Percentiles rank a stretch among this genome's conserved stretches.
Conservation (phyloP, 2,888 invertebrate genomes). For the Caenorhabditis zanzibari region DNA sequence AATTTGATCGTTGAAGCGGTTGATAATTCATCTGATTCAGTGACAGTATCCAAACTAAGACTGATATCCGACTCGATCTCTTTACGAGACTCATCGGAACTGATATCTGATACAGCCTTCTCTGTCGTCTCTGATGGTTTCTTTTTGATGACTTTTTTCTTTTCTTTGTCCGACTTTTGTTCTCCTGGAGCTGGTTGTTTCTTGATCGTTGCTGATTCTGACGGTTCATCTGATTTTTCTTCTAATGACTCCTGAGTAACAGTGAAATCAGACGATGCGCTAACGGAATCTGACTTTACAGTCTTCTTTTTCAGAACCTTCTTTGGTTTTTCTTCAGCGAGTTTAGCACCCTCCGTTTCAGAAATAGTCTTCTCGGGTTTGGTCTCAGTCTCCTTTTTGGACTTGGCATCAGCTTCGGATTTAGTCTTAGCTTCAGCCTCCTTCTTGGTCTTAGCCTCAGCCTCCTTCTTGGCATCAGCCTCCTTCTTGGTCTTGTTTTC, state of each 20-base stretch:
- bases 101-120: neutral
- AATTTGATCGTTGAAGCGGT: constrained; percentile 57
- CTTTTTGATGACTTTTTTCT: constrained; percentile 44
- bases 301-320: constrained; percentile 22
- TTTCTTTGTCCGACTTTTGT: constrained; percentile 25
- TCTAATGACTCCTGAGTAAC: neutral
- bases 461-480: constrained; percentile 36
- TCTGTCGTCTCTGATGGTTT: constrained; percentile 6
- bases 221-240: neutral
- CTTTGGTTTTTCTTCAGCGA: constrained; percentile 25
- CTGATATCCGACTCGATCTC: constrained; percentile 57
- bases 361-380: constrained; percentile 27
- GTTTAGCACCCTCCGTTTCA: constrained; percentile 44
- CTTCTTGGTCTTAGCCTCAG: neutral
- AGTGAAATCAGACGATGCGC: neutral
- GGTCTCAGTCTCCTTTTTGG: constrained; percentile 12
- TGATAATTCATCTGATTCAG: constrained; percentile 53
- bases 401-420: constrained; percentile 34
- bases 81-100: constrained; percentile 41
- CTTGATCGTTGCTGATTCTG: neutral
- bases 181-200: neutral
- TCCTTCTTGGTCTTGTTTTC: constrained; percentile 45
- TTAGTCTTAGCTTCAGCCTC: constrained; percentile 19
- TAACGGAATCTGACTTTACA: neutral
- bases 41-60: constrained; percentile 57